phyloP scores from a whole-genome alignment of 2,797 vertebrate species.

The Sebastes taczanowskii region DNA sequence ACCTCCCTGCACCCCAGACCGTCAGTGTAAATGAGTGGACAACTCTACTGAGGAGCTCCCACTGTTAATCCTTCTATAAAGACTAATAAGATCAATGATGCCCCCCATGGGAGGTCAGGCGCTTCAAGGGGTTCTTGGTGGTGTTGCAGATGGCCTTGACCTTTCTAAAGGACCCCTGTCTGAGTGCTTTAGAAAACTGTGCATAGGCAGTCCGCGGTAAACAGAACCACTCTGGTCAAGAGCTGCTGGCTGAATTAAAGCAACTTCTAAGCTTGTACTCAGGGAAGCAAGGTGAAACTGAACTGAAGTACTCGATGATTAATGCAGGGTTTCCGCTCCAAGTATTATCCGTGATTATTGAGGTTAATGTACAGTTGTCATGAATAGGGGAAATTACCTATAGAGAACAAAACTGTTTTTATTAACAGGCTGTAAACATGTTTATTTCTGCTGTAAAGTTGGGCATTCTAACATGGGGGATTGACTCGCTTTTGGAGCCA shows the following conservation, averaged over 20 bases:
- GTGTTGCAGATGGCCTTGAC: conserved; percentile 57
- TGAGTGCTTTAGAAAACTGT: conserved; percentile 22
- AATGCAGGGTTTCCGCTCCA: not conserved
- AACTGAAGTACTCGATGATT: not conserved
- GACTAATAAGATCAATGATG: conserved; percentile 72
- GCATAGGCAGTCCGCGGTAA: conserved; percentile 11
- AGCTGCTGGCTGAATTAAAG: not conserved
- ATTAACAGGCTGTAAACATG: too few species aligned
- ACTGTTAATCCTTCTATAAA: conserved; percentile 69
- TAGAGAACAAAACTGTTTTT: too few species aligned
- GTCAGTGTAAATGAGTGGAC: conserved; percentile 54
- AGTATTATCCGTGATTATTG: not conserved
- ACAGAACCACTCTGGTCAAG: not conserved
- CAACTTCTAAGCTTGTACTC: not conserved
- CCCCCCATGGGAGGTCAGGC: conserved; percentile 54
- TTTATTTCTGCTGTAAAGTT: too few species aligned
- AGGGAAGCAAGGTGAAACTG: not conserved
- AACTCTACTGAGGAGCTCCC: conserved; percentile 40
- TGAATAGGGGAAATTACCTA: too few species aligned
- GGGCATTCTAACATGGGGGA: too few species aligned
- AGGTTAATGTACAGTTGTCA: not conserved
- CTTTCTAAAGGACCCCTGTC: conserved; percentile 48
- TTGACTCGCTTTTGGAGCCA: too few species aligned
- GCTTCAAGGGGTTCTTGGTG: conserved; percentile 44
- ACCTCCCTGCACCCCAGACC: conserved; percentile 35